These are phyloP conservation scores for Listronotus oregonensis DNA, from an alignment of 1,140 invertebrate species.

Conservation along the genomic window DNA sequence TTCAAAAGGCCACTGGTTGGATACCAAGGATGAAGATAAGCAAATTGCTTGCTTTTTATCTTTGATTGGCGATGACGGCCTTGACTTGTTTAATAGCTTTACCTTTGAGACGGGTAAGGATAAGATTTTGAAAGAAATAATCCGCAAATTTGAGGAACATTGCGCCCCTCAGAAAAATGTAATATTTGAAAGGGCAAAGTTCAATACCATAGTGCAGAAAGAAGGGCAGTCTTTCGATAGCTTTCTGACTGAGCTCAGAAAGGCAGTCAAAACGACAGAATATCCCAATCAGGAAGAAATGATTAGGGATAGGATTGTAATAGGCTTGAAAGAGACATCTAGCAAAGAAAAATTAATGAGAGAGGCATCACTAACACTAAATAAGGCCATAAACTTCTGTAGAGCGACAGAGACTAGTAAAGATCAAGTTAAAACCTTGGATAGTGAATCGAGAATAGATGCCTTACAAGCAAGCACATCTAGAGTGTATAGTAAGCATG, in stretches of 20 bases:
- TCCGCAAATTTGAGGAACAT: constrained; percentile 9
- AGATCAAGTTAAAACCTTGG: background rate
- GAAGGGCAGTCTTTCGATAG: constrained; percentile 9
- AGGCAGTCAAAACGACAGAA: constrained; percentile 15
- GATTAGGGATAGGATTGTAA: constrained; percentile 39
- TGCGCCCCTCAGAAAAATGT: constrained; percentile 1
- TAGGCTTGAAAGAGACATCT: constrained; percentile 35
- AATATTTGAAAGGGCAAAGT: constrained; percentile 1
- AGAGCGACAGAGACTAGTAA: constrained; percentile 1
- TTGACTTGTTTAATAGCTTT: background rate
- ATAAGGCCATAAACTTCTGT: constrained; percentile 37
- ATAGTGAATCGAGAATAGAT: constrained; percentile 5
- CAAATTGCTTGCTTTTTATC: background rate
- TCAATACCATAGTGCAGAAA: constrained; percentile 6
- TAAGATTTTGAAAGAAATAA: background rate
- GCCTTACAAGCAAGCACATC: too few relatives aligned
- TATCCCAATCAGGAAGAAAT: constrained; percentile 10
- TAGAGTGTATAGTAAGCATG: too few relatives aligned
- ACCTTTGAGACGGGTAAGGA: background rate
- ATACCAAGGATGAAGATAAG: background rate
- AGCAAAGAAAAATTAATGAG: constrained; percentile 50
- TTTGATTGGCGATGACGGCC: constrained; percentile 1
- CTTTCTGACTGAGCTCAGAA: background rate
- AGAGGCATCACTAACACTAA: constrained; percentile 44
- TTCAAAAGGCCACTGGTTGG: background rate